Evolutionary conservation across 2,888 invertebrate species (phyloP).

Genomic region (Drosophila sordidapex): DNA sequence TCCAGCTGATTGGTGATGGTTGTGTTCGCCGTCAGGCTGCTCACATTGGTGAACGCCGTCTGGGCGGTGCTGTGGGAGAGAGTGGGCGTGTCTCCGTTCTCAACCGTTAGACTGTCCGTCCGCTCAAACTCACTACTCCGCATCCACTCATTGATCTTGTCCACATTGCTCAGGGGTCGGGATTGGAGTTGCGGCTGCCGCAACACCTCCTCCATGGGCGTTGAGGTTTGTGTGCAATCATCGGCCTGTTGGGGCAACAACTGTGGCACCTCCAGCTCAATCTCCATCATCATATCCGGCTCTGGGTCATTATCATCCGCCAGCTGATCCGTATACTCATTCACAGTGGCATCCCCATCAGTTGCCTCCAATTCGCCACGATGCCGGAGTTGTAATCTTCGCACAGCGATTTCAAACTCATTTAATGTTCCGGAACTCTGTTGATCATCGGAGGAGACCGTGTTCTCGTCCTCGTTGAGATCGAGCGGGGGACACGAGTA

Average conservation of each 20-base stretch:
- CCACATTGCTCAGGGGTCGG: slow-evolving; percentile 74
- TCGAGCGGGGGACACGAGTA: slow-evolving; percentile 75
- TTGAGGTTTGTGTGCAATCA: slow-evolving; percentile 80
- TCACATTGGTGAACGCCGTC: slow-evolving; percentile 71
- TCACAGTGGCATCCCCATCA: slow-evolving; percentile 64
- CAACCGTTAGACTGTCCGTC: slow-evolving; percentile 80
- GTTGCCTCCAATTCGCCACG: slow-evolving; percentile 74
- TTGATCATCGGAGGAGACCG: slow-evolving; percentile 74
- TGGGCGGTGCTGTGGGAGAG: slow-evolving; percentile 64
- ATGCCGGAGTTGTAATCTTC: slow-evolving; percentile 63
- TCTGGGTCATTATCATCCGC: slow-evolving; percentile 68
- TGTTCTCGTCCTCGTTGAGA: slow-evolving; percentile 72
- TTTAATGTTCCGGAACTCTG: slow-evolving; percentile 77
- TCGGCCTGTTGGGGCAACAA: slow-evolving; percentile 74
- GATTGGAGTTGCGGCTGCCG: slow-evolving; percentile 69
- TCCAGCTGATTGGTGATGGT: slow-evolving; percentile 80
- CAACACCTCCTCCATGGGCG: slow-evolving; percentile 80
- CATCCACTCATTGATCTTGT: slow-evolving; percentile 85
- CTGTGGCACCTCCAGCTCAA: slow-evolving; percentile 77
- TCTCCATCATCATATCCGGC: slow-evolving; percentile 73
- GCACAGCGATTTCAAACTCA: slow-evolving; percentile 76
- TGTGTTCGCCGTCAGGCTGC: slow-evolving; percentile 73
- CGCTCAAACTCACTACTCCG: slow-evolving; percentile 83
- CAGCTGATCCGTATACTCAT: slow-evolving; percentile 61
- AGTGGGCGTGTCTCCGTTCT: slow-evolving; percentile 73